Percentiles rank a stretch among this genome's conserved stretches.
These are phyloP conservation scores for Cantharis lateralis DNA, from an alignment of 2,888 invertebrate species.

Conservation along the genomic window DNA sequence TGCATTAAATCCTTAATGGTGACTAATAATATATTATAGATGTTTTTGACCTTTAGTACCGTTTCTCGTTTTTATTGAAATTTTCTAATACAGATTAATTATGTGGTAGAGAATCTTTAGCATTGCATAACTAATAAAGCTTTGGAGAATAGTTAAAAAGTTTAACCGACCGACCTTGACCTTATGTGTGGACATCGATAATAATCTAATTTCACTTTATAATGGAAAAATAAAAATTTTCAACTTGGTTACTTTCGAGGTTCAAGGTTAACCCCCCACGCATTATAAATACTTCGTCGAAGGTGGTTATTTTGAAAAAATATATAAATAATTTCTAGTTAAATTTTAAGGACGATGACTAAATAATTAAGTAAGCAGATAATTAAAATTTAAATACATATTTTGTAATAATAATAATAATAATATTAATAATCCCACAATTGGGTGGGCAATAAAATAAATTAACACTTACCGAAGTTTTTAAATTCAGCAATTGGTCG, in stretches of 20 bases:
- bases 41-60: background rate
- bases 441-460: background rate
- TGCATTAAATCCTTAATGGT: background rate
- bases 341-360: background rate
- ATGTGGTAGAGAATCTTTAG: background rate
- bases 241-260: background rate
- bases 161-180: conserved; percentile 1
- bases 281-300: background rate
- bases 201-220: conserved; percentile 3
- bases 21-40: background rate
- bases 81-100: background rate
- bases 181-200: background rate
- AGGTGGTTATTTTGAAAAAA: background rate
- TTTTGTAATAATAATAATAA: background rate
- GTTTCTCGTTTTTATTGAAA: background rate
- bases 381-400: background rate
- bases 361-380: background rate
- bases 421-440: background rate
- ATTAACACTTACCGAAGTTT: conserved; percentile 59
- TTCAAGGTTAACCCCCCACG: background rate
- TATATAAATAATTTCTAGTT: background rate
- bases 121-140: background rate
- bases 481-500: conserved; percentile 58
- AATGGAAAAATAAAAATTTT: conserved; percentile 1
- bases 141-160: background rate